Conservation (phyloP, 2,113 vertebrate genomes). For the Puma concolor region DNA sequence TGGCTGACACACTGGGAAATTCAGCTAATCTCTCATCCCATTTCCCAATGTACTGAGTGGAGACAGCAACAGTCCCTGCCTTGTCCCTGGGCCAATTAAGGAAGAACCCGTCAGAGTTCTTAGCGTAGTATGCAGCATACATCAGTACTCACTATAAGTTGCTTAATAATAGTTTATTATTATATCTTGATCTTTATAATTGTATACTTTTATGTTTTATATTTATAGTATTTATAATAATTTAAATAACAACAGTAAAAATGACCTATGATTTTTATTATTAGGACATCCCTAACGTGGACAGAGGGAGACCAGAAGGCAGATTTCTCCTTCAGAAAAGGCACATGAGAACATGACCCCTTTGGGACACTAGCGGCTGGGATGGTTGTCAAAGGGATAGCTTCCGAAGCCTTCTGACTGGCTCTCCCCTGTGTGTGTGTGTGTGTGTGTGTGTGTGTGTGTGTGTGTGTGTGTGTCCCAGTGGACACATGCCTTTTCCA, state of each 20-base stretch:
- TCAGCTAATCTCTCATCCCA: neutral
- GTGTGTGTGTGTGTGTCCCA: neutral
- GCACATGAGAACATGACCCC: neutral
- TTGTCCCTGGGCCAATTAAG: neutral
- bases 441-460: neutral
- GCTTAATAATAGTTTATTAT: neutral
- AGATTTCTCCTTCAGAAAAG: neutral
- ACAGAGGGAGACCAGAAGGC: neutral
- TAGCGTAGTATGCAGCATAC: neutral
- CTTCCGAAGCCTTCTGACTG: neutral
- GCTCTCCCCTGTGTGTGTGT: neutral
- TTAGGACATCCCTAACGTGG: neutral
- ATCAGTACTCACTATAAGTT: neutral
- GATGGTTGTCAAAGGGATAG: rapidly evolving
- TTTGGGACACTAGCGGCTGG: neutral
- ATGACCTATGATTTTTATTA: neutral
- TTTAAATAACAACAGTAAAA: neutral
- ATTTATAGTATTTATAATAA: neutral
- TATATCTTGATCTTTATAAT: neutral
- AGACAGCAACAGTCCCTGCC: neutral
- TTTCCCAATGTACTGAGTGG: neutral
- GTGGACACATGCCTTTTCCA: neutral
- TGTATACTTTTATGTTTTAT: neutral
- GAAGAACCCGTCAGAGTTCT: neutral
- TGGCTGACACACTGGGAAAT: neutral